A percentile compares a stretch with the other conserved stretches of the same genome.
Evolutionary conservation across 2,888 invertebrate species (phyloP).

Genomic region (Athalia rosae): DNA sequence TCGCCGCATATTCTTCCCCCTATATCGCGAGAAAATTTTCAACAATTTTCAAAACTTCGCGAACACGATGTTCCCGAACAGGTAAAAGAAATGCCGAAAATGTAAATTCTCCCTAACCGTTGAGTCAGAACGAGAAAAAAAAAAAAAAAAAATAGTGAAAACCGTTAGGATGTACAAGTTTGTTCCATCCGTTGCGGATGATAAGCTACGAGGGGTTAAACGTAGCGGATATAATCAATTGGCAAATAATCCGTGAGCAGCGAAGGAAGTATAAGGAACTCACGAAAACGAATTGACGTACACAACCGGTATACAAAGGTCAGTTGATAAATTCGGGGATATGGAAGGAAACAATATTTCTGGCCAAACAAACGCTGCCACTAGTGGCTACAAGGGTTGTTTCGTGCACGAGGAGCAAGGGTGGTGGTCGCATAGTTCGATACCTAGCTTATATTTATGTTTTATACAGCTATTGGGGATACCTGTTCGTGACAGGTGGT

Average conservation of each 20-base stretch:
- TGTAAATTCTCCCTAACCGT: neutral
- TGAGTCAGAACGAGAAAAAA: neutral
- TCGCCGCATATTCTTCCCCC: neutral
- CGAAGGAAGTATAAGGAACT: neutral
- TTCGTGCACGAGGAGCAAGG: conserved; percentile 48
- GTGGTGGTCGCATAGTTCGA: conserved; percentile 49
- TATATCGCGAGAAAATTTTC: neutral
- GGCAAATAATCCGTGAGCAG: neutral
- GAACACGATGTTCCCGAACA: neutral
- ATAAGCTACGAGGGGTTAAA: neutral
- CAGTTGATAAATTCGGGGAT: conserved; percentile 64
- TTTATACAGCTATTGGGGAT: conserved; percentile 54
- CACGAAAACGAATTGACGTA: neutral
- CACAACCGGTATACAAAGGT: conserved; percentile 21
- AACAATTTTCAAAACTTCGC: conserved; percentile 29
- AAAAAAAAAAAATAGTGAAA: too few species aligned
- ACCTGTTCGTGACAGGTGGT: conserved; percentile 64
- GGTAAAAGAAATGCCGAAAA: neutral
- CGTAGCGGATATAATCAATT: conserved; percentile 11
- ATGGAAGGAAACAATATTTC: conserved; percentile 66
- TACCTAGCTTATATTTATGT: conserved; percentile 48
- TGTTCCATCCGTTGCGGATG: neutral
- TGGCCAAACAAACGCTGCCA: conserved; percentile 54
- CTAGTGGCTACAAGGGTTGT: conserved; percentile 9
- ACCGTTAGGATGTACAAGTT: too few species aligned